Evolutionary conservation across 2,113 vertebrate species (phyloP).

Genomic region (Chloropsis cyanopogon): DNA sequence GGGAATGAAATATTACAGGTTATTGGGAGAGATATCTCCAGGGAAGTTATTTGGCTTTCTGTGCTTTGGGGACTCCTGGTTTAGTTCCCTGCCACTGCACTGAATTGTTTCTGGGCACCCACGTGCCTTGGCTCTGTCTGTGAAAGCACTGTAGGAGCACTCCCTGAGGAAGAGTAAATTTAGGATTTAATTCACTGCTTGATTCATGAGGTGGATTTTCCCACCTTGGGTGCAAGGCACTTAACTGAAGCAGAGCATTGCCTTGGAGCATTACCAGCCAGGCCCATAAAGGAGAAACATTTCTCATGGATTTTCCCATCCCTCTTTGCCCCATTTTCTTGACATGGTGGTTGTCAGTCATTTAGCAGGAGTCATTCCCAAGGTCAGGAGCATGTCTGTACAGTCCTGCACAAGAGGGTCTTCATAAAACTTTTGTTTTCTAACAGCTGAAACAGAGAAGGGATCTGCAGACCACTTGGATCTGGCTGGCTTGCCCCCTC

Average conservation of each 20-base stretch:
- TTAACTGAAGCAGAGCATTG: background rate
- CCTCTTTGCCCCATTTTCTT: background rate
- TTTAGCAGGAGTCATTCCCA: background rate
- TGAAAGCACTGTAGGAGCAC: background rate
- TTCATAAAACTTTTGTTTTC: slow-evolving; percentile 24
- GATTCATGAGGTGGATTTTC: background rate
- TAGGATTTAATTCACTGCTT: background rate
- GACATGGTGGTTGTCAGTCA: background rate
- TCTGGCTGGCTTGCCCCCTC: slow-evolving; percentile 84
- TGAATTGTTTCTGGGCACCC: background rate
- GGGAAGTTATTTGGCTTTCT: background rate
- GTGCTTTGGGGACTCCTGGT: background rate
- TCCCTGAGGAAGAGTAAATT: background rate
- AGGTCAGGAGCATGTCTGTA: background rate
- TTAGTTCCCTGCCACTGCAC: background rate
- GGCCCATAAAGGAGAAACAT: background rate
- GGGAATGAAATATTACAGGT: background rate
- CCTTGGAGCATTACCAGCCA: background rate
- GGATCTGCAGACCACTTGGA: slow-evolving; percentile 87
- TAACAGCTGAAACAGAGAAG: slow-evolving; percentile 88
- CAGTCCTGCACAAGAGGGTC: background rate
- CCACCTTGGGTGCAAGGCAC: background rate
- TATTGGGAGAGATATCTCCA: background rate
- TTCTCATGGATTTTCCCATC: background rate
- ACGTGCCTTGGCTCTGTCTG: background rate